A percentile compares a stretch with the other conserved stretches of the same genome.
Conservation (phyloP, 2,888 invertebrate genomes). For the Holacanthella duospinosa region DNA sequence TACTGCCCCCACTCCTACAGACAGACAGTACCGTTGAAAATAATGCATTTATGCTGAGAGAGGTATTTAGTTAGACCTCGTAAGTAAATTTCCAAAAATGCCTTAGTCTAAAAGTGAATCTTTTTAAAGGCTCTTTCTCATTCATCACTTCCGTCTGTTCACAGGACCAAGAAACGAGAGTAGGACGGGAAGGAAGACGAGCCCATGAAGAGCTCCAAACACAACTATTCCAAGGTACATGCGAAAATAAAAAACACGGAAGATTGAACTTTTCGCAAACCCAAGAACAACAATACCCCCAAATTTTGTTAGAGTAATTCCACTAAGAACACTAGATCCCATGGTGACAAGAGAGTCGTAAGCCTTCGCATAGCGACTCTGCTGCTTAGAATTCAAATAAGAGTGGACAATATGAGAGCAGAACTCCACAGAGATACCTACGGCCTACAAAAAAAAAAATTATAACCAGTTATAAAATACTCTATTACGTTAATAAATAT, state of each 20-base stretch:
- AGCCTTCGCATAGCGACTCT: constrained; percentile 62
- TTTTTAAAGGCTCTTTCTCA: no score
- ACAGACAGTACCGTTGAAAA: no score
- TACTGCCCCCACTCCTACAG: no score
- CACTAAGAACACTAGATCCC: constrained; percentile 62
- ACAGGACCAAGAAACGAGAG: constrained; percentile 45
- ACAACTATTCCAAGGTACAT: constrained; percentile 97
- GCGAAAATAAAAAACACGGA: constrained; percentile 89
- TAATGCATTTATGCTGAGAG: no score
- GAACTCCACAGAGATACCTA: constrained; percentile 97
- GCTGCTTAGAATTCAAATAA: constrained; percentile 67
- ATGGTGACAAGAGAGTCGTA: constrained; percentile 74
- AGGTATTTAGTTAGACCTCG: no score
- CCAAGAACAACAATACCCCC: constrained; percentile 93
- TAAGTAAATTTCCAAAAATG: no score
- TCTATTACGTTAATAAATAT: neutral
- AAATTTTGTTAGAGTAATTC: constrained; percentile 46
- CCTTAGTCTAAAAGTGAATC: no score
- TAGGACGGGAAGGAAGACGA: constrained; percentile 93
- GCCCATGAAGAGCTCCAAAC: constrained; percentile 91
- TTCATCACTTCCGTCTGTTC: neutral
- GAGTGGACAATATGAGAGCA: constrained; percentile 93
- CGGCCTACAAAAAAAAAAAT: constrained; percentile 53
- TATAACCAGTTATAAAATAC: neutral
- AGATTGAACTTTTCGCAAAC: constrained; percentile 95